These are phyloP conservation scores for Stegophylla sp. DNA, from an alignment of 2,888 invertebrate species.

Conservation along the genomic window DNA sequence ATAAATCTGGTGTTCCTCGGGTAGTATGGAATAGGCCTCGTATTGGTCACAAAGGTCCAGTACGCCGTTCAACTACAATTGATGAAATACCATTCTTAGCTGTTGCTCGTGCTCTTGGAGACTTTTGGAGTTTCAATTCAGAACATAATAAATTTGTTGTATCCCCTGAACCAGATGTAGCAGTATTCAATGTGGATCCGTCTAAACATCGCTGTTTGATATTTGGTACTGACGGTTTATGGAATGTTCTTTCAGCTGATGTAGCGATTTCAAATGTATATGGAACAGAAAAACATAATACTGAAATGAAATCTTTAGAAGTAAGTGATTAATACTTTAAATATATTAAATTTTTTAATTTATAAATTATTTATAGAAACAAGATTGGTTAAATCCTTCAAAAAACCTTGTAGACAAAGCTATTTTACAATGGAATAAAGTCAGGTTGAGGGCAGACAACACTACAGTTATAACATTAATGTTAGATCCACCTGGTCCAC, in stretches of 20 bases:
- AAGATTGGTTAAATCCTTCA: slow-evolving; percentile 85
- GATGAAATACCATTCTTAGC: slow-evolving; percentile 96
- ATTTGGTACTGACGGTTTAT: slow-evolving; percentile 95
- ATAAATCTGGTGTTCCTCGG: slow-evolving; percentile 85
- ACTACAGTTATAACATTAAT: slow-evolving; percentile 92
- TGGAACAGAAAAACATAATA: slow-evolving; percentile 79
- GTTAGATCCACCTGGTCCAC: slow-evolving; percentile 87
- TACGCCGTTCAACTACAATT: slow-evolving; percentile 85
- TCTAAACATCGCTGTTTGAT: slow-evolving; percentile 78
- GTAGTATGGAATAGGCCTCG: slow-evolving; percentile 97
- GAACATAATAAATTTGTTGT: slow-evolving; percentile 90
- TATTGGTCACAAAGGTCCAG: slow-evolving; percentile 83
- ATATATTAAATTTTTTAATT: background rate
- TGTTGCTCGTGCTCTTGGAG: slow-evolving; percentile 92
- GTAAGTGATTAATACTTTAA: background rate
- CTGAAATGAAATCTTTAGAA: slow-evolving; percentile 51
- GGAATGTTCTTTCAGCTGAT: slow-evolving; percentile 90
- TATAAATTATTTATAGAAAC: slow-evolving; percentile 53
- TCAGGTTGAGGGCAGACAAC: slow-evolving; percentile 92
- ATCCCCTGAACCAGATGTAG: slow-evolving; percentile 96
- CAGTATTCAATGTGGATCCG: slow-evolving; percentile 82
- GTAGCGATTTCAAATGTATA: slow-evolving; percentile 85
- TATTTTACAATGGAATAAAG: slow-evolving; percentile 81
- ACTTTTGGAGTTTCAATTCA: slow-evolving; percentile 97
- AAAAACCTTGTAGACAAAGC: slow-evolving; percentile 85